Evolutionary conservation across 1,140 invertebrate genomes (phyloP).

Genomic region (Fopius arisanus): DNA sequence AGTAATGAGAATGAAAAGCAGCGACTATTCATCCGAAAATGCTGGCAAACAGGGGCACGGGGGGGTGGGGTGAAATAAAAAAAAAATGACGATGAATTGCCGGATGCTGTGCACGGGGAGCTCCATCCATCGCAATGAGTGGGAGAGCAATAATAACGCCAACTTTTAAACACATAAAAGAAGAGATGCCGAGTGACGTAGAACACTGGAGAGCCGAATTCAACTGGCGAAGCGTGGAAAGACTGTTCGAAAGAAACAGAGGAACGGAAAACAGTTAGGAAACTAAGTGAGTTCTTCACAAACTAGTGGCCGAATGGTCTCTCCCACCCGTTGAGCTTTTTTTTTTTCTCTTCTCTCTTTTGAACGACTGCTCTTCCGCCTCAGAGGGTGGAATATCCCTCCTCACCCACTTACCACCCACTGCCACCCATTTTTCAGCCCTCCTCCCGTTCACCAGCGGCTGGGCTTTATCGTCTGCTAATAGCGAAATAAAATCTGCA

Average conservation of each 20-base stretch:
- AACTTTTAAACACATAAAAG: constrained; percentile 38
- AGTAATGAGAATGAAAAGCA: background rate
- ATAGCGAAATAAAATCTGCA: constrained; percentile 44
- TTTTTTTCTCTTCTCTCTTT: background rate
- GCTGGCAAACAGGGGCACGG: too few relatives aligned
- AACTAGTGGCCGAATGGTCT: background rate
- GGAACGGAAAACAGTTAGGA: constrained; percentile 52
- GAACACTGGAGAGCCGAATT: constrained; percentile 4
- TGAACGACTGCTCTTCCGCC: background rate
- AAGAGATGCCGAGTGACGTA: background rate
- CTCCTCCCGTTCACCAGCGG: background rate
- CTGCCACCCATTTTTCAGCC: too few relatives aligned
- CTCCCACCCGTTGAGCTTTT: too few relatives aligned
- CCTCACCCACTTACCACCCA: too few relatives aligned
- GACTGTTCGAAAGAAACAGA: constrained; percentile 44
- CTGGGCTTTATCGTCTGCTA: constrained; percentile 41
- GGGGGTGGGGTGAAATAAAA: background rate
- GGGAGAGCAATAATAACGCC: constrained; percentile 47
- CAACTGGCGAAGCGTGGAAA: constrained; percentile 45
- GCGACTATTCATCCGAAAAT: background rate
- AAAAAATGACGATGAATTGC: background rate
- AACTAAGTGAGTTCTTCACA: constrained; percentile 50
- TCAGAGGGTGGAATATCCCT: background rate
- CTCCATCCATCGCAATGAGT: background rate
- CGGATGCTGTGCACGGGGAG: too few relatives aligned